Conservation (phyloP, 1,140 invertebrate species). For the Stegodyphus mimosarum region DNA sequence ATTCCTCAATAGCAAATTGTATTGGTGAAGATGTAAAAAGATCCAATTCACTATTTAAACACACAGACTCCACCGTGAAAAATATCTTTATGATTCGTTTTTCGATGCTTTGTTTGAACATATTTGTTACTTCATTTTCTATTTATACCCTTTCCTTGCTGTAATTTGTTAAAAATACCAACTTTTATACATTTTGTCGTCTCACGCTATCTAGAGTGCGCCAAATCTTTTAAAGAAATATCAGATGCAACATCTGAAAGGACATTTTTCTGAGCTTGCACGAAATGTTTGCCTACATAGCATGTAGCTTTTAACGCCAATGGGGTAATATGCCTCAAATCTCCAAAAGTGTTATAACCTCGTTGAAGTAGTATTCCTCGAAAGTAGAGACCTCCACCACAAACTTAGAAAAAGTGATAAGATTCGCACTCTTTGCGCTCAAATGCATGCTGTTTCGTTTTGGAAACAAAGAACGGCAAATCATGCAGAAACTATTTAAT, state of each 20-base stretch:
- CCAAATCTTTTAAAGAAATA: slow-evolving; percentile 14
- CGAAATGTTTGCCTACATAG: slow-evolving; percentile 2
- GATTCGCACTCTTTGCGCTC: background rate
- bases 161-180: slow-evolving; percentile 10
- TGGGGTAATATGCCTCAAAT: slow-evolving; percentile 4
- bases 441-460: too few relatives aligned
- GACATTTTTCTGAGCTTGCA: background rate
- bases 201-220: background rate
- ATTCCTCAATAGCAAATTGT: too few relatives aligned
- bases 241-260: slow-evolving; percentile 5
- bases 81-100: too few relatives aligned
- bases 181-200: slow-evolving; percentile 1
- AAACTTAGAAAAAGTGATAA: slow-evolving; percentile 12
- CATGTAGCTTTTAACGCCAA: background rate
- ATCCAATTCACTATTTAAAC: too few relatives aligned
- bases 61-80: too few relatives aligned
- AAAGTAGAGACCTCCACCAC: slow-evolving; percentile 22
- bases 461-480: too few relatives aligned
- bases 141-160: slow-evolving; percentile 30
- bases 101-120: slow-evolving; percentile 4
- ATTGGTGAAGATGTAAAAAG: too few relatives aligned
- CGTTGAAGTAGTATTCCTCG: background rate
- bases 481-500: too few relatives aligned
- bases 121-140: slow-evolving; percentile 10
- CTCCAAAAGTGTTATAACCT: slow-evolving; percentile 28